These are phyloP conservation scores for Hyperopisus bebe DNA, from an alignment of 2,113 vertebrate genomes.

Conservation along the genomic window DNA sequence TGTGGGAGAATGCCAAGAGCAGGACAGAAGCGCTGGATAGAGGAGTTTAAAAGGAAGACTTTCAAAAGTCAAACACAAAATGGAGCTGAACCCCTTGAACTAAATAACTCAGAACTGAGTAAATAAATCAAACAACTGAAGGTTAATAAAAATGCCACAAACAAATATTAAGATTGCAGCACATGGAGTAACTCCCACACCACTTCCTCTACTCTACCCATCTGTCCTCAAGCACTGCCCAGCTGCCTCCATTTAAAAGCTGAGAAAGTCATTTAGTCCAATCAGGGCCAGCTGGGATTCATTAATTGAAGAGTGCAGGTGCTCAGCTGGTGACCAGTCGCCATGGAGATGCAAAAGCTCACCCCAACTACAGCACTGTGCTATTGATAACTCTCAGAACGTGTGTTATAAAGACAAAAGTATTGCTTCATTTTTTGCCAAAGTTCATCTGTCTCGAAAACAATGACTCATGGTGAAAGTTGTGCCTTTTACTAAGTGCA, in stretches of 20 bases:
- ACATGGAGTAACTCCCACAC: not conserved
- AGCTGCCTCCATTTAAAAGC: not conserved
- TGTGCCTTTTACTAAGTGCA: not conserved
- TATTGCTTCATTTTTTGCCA: not conserved
- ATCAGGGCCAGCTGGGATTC: conserved; percentile 6
- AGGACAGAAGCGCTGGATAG: not conserved
- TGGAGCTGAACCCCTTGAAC: not conserved
- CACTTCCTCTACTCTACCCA: not conserved
- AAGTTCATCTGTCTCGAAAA: not conserved
- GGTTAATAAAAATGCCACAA: not conserved
- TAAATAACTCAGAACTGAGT: not conserved
- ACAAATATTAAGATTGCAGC: not conserved
- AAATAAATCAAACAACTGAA: not conserved
- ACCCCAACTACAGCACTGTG: not conserved
- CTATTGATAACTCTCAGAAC: not conserved
- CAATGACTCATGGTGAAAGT: not conserved
- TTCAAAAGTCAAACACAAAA: not conserved
- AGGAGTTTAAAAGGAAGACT: not conserved
- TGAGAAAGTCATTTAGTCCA: not conserved
- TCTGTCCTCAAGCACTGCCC: not conserved
- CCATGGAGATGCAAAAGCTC: not conserved
- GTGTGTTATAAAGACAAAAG: not conserved
- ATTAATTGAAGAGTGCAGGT: not conserved
- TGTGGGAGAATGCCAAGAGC: not conserved
- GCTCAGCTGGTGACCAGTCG: not conserved